phyloP scores from a whole-genome alignment of 2,797 vertebrate species.

The Danio tinwini region DNA sequence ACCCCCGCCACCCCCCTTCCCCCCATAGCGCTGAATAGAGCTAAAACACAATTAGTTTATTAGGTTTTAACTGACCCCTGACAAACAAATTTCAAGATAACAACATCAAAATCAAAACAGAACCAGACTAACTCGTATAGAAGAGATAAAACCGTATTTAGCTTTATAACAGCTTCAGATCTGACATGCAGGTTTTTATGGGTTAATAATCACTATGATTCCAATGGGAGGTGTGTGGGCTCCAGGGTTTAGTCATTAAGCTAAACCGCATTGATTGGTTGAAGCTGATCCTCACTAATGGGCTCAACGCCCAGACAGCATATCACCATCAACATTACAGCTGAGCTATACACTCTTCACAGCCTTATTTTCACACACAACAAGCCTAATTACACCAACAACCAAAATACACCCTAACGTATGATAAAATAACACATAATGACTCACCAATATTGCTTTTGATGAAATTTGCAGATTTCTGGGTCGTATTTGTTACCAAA shows the following conservation, averaged over 20 bases:
- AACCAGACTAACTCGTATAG: background rate
- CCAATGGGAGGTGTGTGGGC: conserved; percentile 30
- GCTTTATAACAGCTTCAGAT: background rate
- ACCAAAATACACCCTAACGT: background rate
- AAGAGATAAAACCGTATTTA: background rate
- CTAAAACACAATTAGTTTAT: no score
- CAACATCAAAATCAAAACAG: background rate
- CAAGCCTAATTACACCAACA: background rate
- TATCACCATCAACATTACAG: conserved; percentile 5
- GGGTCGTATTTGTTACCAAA: background rate
- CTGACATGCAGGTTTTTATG: conserved; percentile 5
- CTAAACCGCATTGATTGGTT: conserved; percentile 35
- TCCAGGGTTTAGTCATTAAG: conserved; percentile 37
- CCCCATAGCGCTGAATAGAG: no score
- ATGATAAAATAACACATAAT: conserved; percentile 3
- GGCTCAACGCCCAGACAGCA: conserved; percentile 13
- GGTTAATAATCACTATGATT: conserved; percentile 34
- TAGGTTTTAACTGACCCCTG: background rate
- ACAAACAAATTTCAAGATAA: background rate
- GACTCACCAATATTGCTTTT: background rate
- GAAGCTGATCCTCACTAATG: conserved; percentile 15
- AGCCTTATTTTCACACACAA: background rate
- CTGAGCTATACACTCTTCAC: conserved; percentile 19
- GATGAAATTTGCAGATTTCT: background rate
- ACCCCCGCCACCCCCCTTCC: no score